Evolutionary conservation across 2,113 vertebrate species (phyloP).

Genomic region (Agapornis roseicollis): DNA sequence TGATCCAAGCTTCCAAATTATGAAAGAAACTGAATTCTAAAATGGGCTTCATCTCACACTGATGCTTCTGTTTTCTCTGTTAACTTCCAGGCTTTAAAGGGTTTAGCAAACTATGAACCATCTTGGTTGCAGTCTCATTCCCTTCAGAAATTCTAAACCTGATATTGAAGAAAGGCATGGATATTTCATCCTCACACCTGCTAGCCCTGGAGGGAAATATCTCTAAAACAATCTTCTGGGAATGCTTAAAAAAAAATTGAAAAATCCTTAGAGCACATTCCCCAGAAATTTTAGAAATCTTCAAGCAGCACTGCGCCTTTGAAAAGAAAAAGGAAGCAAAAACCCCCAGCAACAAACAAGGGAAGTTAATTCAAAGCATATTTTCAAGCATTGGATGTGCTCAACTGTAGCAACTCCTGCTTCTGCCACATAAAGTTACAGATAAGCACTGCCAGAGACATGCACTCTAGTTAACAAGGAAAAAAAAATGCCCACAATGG

Average conservation of each 20-base stretch:
- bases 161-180: constrained; percentile 58
- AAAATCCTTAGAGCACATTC: constrained; percentile 38
- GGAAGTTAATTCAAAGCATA: constrained; percentile 50
- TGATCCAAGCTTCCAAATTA: neutral
- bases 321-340: constrained; percentile 43
- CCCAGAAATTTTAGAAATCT: constrained; percentile 53
- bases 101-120: constrained; percentile 15
- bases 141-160: constrained; percentile 55
- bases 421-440: neutral
- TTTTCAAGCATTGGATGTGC: constrained; percentile 18
- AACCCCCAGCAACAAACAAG: neutral
- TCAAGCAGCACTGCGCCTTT: constrained; percentile 39
- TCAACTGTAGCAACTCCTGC: neutral
- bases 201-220: constrained; percentile 65
- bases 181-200: constrained; percentile 64
- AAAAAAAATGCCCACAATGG: neutral
- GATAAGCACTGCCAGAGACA: neutral
- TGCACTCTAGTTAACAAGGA: neutral
- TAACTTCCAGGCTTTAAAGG: constrained; percentile 39
- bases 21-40: neutral
- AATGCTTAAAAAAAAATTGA: constrained; percentile 7
- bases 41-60: neutral
- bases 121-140: constrained; percentile 18
- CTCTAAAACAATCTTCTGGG: constrained; percentile 58
- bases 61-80: fast-evolving